These are phyloP conservation scores for Ernsta delagoae DNA, from an alignment of 2,888 invertebrate genomes.

Conservation along the genomic window DNA sequence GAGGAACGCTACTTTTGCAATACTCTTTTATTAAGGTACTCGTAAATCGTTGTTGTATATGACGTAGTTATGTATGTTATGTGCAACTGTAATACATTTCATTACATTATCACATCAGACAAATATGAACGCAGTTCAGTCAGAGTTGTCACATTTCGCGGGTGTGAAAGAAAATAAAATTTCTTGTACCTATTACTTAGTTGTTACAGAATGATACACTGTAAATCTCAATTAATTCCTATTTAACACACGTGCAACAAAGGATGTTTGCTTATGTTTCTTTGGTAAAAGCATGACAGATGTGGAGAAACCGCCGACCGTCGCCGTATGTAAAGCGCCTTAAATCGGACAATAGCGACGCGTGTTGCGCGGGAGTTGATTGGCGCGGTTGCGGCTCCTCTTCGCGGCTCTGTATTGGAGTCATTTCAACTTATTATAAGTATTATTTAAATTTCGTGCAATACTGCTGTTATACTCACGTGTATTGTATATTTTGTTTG, in stretches of 20 bases:
- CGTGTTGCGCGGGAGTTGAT: constrained; percentile 70
- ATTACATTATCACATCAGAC: too few species aligned
- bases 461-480: constrained; percentile 35
- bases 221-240: too few species aligned
- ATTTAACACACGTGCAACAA: background rate
- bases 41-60: too few species aligned
- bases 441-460: constrained; percentile 24
- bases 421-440: constrained; percentile 27
- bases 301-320: background rate
- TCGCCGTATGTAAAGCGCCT: constrained; percentile 9
- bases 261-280: background rate
- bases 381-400: constrained; percentile 51
- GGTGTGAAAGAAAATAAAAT: too few species aligned
- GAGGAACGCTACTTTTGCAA: too few species aligned
- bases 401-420: constrained; percentile 37
- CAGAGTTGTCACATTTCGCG: too few species aligned
- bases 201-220: too few species aligned
- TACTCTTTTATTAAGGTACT: too few species aligned
- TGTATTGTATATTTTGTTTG: constrained; percentile 1
- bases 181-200: too few species aligned
- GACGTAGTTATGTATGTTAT: too few species aligned
- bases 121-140: too few species aligned
- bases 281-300: background rate
- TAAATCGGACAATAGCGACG: constrained; percentile 63
- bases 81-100: too few species aligned